Conservation (phyloP, 2,113 vertebrate genomes). For the Cathartes aura region DNA sequence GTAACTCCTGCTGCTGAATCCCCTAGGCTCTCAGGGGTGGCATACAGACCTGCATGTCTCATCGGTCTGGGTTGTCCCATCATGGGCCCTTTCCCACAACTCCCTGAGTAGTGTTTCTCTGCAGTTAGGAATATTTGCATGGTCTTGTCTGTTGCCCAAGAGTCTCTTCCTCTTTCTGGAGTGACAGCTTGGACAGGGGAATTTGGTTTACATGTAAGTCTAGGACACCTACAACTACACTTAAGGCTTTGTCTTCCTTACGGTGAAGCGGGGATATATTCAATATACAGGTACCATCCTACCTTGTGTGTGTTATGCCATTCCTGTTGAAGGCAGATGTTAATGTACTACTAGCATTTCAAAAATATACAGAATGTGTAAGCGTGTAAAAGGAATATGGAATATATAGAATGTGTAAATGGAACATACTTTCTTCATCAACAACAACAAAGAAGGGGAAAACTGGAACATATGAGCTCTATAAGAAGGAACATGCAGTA, state of each 20-base stretch:
- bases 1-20: not conserved
- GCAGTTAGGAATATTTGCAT: not conserved
- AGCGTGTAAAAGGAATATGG: not conserved
- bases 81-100: not conserved
- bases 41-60: not conserved
- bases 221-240: not conserved
- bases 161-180: not conserved
- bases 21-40: not conserved
- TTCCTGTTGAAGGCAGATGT: not conserved
- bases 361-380: not conserved
- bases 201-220: not conserved
- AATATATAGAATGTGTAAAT: not conserved
- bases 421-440: not conserved
- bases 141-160: not conserved
- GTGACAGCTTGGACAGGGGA: not conserved
- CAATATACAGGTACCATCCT: not conserved
- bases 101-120: not conserved
- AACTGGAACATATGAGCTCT: not conserved
- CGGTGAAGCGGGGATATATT: not conserved
- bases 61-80: fast-evolving
- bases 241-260: not conserved
- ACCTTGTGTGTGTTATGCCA: fast-evolving
- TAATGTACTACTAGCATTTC: not conserved
- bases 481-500: not conserved
- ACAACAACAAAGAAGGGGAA: not conserved